Conservation (phyloP, 1,140 invertebrate species). For the Leptinotarsa texana region DNA sequence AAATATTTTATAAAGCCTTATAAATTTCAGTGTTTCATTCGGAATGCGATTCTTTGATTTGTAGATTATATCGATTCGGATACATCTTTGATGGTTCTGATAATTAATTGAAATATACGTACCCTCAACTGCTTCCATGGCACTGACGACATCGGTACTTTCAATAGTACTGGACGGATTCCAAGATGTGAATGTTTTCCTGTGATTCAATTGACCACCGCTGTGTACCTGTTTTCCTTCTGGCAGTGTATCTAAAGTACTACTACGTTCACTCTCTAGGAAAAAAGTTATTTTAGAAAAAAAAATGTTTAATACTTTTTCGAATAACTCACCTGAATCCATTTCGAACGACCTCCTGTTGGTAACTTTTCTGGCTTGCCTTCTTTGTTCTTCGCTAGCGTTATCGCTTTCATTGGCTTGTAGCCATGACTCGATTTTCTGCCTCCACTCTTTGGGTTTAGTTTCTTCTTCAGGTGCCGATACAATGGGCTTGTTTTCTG, state of each 20-base stretch:
- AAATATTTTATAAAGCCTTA: too few species aligned
- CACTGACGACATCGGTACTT: conserved; percentile 79
- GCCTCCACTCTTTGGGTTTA: conserved; percentile 74
- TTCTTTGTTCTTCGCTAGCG: conserved; percentile 64
- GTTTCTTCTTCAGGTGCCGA: conserved; percentile 58
- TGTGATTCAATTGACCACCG: conserved; percentile 58
- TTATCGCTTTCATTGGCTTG: conserved; percentile 83
- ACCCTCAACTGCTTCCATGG: conserved; percentile 87
- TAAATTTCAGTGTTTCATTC: too few species aligned
- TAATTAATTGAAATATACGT: conserved; percentile 16
- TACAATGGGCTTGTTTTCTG: conserved; percentile 55
- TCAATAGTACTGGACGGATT: conserved; percentile 75
- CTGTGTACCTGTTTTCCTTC: conserved; percentile 64
- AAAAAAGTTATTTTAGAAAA: too few species aligned
- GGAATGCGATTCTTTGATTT: too few species aligned
- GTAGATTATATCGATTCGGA: too few species aligned
- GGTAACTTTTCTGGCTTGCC: conserved; percentile 64
- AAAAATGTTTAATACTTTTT: too few species aligned
- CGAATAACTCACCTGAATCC: conserved; percentile 67
- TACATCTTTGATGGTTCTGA: too few species aligned
- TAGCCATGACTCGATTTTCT: conserved; percentile 90
- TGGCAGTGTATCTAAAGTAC: conserved; percentile 69
- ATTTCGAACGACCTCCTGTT: conserved; percentile 79
- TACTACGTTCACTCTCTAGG: conserved; percentile 73
- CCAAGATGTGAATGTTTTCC: conserved; percentile 76